Conservation (phyloP, 1,140 invertebrate genomes). For the Conopomorpha cramerella region DNA sequence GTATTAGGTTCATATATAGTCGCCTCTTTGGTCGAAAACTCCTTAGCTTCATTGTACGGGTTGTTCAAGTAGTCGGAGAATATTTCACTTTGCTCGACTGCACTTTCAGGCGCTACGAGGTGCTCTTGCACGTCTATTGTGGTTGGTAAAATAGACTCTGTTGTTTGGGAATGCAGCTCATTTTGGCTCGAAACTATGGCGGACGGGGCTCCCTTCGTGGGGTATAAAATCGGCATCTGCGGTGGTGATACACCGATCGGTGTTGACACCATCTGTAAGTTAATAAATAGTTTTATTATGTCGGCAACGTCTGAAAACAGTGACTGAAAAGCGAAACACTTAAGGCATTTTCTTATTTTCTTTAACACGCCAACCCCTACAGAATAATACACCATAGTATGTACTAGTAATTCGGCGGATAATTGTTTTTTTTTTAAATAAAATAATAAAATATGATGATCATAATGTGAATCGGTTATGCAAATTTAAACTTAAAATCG, state of each 20-base stretch:
- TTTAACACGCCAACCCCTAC: no score
- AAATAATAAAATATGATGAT: no score
- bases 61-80: constrained; percentile 61
- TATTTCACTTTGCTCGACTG: constrained; percentile 39
- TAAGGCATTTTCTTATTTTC: no score
- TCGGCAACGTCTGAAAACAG: no score
- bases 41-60: constrained; percentile 52
- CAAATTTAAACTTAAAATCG: no score
- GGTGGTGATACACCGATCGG: constrained; percentile 58
- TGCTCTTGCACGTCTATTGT: constrained; percentile 17
- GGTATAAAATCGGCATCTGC: constrained; percentile 29
- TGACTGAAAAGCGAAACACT: no score
- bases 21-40: constrained; percentile 22
- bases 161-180: constrained; percentile 10
- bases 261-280: constrained; percentile 64
- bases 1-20: constrained; percentile 27
- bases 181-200: no score
- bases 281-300: constrained; percentile 1
- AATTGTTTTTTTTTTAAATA: no score
- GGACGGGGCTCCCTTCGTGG: constrained; percentile 14
- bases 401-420: no score
- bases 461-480: no score
- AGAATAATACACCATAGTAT: no score
- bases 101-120: constrained; percentile 9
- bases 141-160: constrained; percentile 6